phyloP scores from a whole-genome alignment of 2,113 vertebrate genomes.

The Bagarius yarrelli region DNA sequence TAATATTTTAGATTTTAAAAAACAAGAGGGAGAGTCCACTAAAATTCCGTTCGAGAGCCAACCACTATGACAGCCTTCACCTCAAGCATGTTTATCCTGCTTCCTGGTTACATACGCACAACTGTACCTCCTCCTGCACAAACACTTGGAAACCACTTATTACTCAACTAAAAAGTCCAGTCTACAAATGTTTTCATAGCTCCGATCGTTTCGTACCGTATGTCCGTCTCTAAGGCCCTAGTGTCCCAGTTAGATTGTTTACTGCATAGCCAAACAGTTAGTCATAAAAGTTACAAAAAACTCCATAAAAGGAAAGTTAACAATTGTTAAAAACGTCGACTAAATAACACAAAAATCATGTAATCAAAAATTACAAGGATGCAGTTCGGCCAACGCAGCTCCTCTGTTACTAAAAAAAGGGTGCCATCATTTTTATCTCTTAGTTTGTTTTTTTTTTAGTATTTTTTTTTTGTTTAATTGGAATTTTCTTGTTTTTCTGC shows the following conservation, averaged over 20 bases:
- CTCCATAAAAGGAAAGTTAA: not conserved
- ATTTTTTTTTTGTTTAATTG: not conserved
- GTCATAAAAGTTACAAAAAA: not conserved
- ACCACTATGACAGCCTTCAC: not conserved
- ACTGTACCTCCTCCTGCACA: too few relatives aligned
- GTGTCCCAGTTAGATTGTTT: not conserved
- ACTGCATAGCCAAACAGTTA: not conserved
- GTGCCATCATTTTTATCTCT: not conserved
- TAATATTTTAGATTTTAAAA: not conserved
- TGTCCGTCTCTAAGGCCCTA: not conserved
- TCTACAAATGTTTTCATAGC: not conserved
- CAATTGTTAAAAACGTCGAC: not conserved
- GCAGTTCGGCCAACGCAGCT: not conserved
- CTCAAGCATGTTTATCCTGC: not conserved
- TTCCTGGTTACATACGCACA: not conserved
- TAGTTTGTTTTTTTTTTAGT: not conserved
- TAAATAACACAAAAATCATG: not conserved
- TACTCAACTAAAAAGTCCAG: not conserved
- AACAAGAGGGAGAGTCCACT: constrained; percentile 11
- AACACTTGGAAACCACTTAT: not conserved
- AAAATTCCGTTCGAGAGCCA: constrained; percentile 8
- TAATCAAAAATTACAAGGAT: too few relatives aligned
- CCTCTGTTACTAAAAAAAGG: not conserved
- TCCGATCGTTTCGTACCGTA: not conserved
- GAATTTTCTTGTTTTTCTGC: not conserved